A percentile compares a stretch with the other conserved stretches of the same genome.
phyloP scores from a whole-genome alignment of 2,797 vertebrate genomes.

The Bryconaethiops microstoma region DNA sequence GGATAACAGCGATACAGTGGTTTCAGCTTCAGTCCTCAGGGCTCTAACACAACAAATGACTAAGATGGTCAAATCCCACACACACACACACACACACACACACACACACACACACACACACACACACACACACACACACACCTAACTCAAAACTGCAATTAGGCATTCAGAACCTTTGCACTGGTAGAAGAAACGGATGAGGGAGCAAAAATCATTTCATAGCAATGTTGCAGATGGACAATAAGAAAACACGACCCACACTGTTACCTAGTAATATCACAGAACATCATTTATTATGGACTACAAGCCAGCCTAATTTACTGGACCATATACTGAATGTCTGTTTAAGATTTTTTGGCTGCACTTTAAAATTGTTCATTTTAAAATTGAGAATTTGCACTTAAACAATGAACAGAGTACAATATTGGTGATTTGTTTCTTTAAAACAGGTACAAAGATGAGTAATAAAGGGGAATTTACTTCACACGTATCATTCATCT shows the following conservation, averaged over 20 bases:
- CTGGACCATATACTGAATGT: too few species aligned
- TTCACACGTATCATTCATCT: constrained; percentile 30
- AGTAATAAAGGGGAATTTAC: neutral
- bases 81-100: neutral
- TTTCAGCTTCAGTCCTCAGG: neutral
- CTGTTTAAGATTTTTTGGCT: too few species aligned
- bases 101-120: neutral
- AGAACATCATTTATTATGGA: too few species aligned
- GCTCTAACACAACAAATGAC: neutral
- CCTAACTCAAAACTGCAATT: neutral
- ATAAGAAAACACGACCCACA: neutral
- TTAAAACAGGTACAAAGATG: neutral
- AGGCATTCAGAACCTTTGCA: neutral
- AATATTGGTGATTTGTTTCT: too few species aligned
- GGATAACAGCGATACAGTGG: neutral
- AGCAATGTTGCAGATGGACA: neutral
- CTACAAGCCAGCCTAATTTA: too few species aligned
- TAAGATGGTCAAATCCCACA: constrained; percentile 1
- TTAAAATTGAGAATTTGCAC: too few species aligned
- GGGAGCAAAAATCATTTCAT: neutral
- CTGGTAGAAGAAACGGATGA: neutral
- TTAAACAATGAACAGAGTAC: too few species aligned
- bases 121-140: too few species aligned
- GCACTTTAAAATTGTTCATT: too few species aligned
- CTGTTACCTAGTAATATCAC: too few species aligned